phyloP scores from a whole-genome alignment of 1,140 invertebrate genomes.

The Cotesia glomerata region DNA sequence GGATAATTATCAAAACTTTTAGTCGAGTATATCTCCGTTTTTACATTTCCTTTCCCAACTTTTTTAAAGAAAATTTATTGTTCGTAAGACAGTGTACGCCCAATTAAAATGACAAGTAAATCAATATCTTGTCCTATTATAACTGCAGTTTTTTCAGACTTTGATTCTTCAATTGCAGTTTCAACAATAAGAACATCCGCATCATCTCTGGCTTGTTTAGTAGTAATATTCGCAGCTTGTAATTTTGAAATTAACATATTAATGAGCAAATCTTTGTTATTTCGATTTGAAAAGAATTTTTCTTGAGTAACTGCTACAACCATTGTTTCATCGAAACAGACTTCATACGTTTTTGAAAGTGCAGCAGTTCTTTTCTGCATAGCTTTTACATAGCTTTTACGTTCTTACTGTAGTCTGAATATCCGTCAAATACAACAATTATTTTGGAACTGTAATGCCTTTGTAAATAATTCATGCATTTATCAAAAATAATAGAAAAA shows the following conservation, averaged over 20 bases:
- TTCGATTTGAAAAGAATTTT: slow-evolving; percentile 25
- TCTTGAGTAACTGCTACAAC: background rate
- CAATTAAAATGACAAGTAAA: slow-evolving; percentile 11
- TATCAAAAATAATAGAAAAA: background rate
- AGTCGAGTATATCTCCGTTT: slow-evolving; percentile 4
- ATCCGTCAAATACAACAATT: slow-evolving; percentile 47
- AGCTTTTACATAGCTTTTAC: background rate
- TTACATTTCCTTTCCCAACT: background rate
- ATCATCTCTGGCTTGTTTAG: slow-evolving; percentile 22
- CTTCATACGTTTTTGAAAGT: slow-evolving; percentile 5
- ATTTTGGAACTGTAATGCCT: slow-evolving; percentile 15
- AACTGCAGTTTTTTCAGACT: background rate
- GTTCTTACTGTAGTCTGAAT: slow-evolving; percentile 24
- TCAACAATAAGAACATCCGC: slow-evolving; percentile 26
- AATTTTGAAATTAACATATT: background rate
- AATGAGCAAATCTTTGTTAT: slow-evolving; percentile 19
- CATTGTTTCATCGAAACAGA: slow-evolving; percentile 2
- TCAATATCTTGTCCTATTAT: slow-evolving; percentile 11
- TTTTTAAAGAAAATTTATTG: slow-evolving; percentile 1
- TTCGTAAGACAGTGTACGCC: background rate
- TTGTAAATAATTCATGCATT: background rate
- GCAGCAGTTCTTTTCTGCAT: slow-evolving; percentile 8
- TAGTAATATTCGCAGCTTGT: background rate
- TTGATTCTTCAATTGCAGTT: slow-evolving; percentile 15
- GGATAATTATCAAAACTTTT: background rate